Evolutionary conservation across 1,140 invertebrate genomes (phyloP).

Genomic region (Lysiphlebus fabarum): DNA sequence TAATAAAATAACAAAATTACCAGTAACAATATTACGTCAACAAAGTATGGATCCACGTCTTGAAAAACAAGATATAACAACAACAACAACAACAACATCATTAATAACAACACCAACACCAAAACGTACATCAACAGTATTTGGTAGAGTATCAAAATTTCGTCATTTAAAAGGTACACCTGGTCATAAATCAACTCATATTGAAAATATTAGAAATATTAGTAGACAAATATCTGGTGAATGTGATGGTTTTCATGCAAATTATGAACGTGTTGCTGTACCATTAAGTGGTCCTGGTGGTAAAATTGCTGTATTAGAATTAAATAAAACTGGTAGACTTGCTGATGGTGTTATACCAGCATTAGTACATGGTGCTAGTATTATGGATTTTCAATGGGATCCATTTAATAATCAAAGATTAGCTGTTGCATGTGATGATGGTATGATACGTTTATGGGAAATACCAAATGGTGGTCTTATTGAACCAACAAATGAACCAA

Average conservation of each 20-base stretch:
- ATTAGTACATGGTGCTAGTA: constrained; percentile 81
- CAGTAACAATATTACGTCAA: constrained; percentile 49
- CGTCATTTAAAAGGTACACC: constrained; percentile 87
- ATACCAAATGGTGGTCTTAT: constrained; percentile 69
- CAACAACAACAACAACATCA: constrained; percentile 48
- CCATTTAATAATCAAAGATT: constrained; percentile 79
- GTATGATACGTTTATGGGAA: constrained; percentile 82
- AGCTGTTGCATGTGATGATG: constrained; percentile 86
- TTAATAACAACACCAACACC: constrained; percentile 55
- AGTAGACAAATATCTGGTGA: constrained; percentile 89
- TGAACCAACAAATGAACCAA: constrained; percentile 68
- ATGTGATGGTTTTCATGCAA: constrained; percentile 89
- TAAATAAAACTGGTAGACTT: constrained; percentile 73
- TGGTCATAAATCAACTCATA: constrained; percentile 83
- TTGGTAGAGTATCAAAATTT: constrained; percentile 89
- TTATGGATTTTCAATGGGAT: constrained; percentile 93
- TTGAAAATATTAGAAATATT: constrained; percentile 88
- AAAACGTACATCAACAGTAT: constrained; percentile 82
- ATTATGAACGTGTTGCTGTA: constrained; percentile 79
- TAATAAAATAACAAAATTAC: constrained; percentile 56
- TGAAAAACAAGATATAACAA: constrained; percentile 50
- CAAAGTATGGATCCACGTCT: constrained; percentile 55
- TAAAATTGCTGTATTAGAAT: constrained; percentile 82
- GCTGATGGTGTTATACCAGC: constrained; percentile 79
- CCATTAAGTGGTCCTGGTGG: constrained; percentile 85